Percentiles rank a stretch among this genome's conserved stretches.
phyloP scores from a whole-genome alignment of 2,113 vertebrate genomes.

The Ia io region DNA sequence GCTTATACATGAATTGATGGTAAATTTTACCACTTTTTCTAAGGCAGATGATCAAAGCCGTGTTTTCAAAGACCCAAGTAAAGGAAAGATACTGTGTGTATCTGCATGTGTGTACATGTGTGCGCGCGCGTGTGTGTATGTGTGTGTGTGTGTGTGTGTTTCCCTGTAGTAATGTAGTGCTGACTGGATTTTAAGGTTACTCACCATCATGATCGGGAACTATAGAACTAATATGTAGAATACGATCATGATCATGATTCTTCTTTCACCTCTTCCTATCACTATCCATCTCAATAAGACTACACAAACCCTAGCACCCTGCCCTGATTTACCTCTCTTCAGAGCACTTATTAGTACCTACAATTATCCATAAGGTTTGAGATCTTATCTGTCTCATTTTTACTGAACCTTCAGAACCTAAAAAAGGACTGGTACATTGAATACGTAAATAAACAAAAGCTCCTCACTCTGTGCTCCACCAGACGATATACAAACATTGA shows the following conservation, averaged over 20 bases:
- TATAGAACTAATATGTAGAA: background rate
- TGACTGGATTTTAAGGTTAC: background rate
- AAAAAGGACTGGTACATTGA: background rate
- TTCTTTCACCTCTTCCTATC: background rate
- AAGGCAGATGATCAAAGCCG: background rate
- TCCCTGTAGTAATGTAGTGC: background rate
- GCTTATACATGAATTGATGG: background rate
- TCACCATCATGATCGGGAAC: background rate
- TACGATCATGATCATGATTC: background rate
- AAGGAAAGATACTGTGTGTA: background rate
- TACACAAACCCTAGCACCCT: background rate
- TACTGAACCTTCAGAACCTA: background rate
- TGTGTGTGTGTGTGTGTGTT: background rate
- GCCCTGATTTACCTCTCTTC: background rate
- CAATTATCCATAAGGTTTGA: background rate
- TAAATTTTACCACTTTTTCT: background rate
- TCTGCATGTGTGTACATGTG: background rate
- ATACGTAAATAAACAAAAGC: background rate
- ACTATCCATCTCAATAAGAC: background rate
- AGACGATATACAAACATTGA: background rate
- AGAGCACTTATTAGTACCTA: background rate
- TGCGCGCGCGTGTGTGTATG: background rate
- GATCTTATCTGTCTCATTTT: background rate
- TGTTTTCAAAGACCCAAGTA: background rate
- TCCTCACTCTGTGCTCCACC: background rate